Evolutionary conservation across 1,140 invertebrate species (phyloP).

Genomic region (Neomicropteryx cornuta): DNA sequence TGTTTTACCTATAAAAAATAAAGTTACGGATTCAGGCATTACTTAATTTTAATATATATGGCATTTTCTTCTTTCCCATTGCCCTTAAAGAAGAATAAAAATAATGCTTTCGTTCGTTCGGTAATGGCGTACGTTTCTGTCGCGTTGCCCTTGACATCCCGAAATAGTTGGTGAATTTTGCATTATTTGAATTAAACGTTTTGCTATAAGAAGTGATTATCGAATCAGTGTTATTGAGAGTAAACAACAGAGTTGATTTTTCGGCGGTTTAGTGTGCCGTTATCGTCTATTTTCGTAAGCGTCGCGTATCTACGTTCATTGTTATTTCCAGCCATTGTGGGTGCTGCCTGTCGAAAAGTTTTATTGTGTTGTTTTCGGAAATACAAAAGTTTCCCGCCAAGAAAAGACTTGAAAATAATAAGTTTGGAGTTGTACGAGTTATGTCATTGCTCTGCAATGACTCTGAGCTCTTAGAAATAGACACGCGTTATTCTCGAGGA

Average conservation of each 20-base stretch:
- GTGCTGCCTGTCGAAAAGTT: constrained; percentile 24
- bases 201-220: constrained; percentile 3
- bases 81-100: too few relatives aligned
- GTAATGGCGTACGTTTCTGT: constrained; percentile 25
- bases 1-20: too few relatives aligned
- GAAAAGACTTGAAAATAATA: constrained; percentile 14
- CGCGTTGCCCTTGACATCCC: constrained; percentile 34
- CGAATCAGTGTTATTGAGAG: constrained; percentile 12
- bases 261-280: constrained; percentile 7
- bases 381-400: not conserved
- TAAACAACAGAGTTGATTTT: too few relatives aligned
- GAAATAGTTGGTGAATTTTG: constrained; percentile 23
- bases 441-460: constrained; percentile 42
- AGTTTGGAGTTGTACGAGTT: constrained; percentile 28
- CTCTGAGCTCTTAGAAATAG: constrained; percentile 38
- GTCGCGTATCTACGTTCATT: constrained; percentile 40
- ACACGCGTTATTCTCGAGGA: constrained; percentile 40
- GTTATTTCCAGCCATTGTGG: constrained; percentile 44
- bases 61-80: too few relatives aligned
- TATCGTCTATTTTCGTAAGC: constrained; percentile 17
- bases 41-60: too few relatives aligned
- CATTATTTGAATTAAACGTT: constrained; percentile 17
- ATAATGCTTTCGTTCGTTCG: too few relatives aligned
- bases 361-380: constrained; percentile 17
- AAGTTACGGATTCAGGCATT: too few relatives aligned